These are phyloP conservation scores for Epinotia nisella DNA, from an alignment of 2,888 invertebrate genomes.

Conservation along the genomic window DNA sequence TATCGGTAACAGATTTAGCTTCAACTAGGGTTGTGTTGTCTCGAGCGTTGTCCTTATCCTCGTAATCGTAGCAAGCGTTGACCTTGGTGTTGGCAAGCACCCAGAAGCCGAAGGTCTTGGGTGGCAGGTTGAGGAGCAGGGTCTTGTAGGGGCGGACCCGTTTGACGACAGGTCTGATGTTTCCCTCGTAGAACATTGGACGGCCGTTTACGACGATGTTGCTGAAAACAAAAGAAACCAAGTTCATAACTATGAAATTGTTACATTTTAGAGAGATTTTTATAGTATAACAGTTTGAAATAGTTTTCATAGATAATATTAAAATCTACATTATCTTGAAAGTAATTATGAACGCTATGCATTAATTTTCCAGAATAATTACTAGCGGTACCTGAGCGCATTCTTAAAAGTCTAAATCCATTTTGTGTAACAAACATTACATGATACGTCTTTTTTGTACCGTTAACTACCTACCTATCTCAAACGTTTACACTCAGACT, in stretches of 20 bases:
- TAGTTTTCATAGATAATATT: too few relatives aligned
- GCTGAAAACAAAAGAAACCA: slow-evolving; percentile 65
- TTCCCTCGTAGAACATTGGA: slow-evolving; percentile 83
- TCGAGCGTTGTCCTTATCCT: slow-evolving; percentile 51
- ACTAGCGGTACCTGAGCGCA: too few relatives aligned
- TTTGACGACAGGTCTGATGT: slow-evolving; percentile 83
- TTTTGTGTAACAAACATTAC: too few relatives aligned
- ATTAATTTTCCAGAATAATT: too few relatives aligned
- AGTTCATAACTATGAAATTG: not conserved
- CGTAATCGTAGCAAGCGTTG: slow-evolving; percentile 79
- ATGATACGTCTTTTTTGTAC: too few relatives aligned
- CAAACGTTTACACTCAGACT: too few relatives aligned
- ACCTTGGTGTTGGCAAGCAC: slow-evolving; percentile 88
- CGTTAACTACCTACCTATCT: too few relatives aligned
- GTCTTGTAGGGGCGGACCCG: slow-evolving; percentile 80
- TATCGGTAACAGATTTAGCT: slow-evolving; percentile 48
- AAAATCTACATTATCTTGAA: too few relatives aligned
- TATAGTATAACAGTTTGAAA: too few relatives aligned
- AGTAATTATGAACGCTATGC: too few relatives aligned
- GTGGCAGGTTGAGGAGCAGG: slow-evolving; percentile 85
- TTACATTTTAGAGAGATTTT: too few relatives aligned
- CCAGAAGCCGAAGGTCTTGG: slow-evolving; percentile 90
- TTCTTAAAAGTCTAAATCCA: too few relatives aligned
- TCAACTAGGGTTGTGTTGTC: slow-evolving; percentile 52
- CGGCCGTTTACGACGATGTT: slow-evolving; percentile 87